These are phyloP conservation scores for Trigoniulus corallinus DNA, from an alignment of 1,140 invertebrate species.

Conservation along the genomic window DNA sequence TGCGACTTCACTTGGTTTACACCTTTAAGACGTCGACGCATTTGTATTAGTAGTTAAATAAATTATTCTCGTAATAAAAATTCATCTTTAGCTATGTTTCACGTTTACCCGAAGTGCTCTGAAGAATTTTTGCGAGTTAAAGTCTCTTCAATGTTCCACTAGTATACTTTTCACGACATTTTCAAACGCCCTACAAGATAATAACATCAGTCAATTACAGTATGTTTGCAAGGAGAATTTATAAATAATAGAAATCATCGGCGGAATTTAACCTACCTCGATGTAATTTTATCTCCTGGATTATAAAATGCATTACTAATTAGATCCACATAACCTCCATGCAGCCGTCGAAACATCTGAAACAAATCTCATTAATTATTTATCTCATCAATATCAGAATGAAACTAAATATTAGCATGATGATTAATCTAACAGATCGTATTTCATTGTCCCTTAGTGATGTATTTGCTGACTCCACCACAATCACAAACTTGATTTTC, in stretches of 20 bases:
- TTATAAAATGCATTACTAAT: slow-evolving; percentile 90
- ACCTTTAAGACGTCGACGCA: too few species aligned
- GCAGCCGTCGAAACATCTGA: slow-evolving; percentile 76
- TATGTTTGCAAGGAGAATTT: too few species aligned
- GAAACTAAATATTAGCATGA: background rate
- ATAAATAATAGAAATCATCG: too few species aligned
- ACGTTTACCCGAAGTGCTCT: too few species aligned
- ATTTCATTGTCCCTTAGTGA: slow-evolving; percentile 86
- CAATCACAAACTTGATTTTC: slow-evolving; percentile 84
- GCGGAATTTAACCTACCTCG: too few species aligned
- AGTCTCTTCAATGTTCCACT: too few species aligned
- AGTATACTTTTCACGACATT: slow-evolving; percentile 11
- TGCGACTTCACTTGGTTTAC: too few species aligned
- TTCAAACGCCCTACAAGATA: slow-evolving; percentile 11
- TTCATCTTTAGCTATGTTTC: too few species aligned
- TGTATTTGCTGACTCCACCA: slow-evolving; percentile 78
- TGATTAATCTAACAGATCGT: slow-evolving; percentile 46
- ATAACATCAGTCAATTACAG: background rate
- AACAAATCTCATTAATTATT: slow-evolving; percentile 15
- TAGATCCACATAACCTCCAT: slow-evolving; percentile 76
- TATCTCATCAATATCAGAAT: slow-evolving; percentile 3
- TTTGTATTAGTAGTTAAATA: too few species aligned
- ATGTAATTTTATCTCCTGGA: slow-evolving; percentile 63
- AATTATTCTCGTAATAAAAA: too few species aligned
- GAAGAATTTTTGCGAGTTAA: too few species aligned